Evolutionary conservation across 2,888 invertebrate species (phyloP).

Genomic region (Cabera pusaria): DNA sequence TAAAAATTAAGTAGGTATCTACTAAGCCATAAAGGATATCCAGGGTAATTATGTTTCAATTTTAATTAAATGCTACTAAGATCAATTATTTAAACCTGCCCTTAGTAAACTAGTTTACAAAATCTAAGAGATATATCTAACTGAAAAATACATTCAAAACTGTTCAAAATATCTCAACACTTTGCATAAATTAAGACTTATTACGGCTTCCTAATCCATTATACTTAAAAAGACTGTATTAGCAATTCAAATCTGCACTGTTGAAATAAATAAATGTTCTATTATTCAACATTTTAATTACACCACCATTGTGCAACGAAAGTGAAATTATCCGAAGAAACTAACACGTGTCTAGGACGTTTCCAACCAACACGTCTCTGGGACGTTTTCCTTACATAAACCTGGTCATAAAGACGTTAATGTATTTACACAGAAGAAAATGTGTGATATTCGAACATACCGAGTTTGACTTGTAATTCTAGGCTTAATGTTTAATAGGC

Average conservation of each 20-base stretch:
- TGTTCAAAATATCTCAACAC: no score
- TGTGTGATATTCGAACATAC: slow-evolving; percentile 12
- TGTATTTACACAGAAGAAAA: slow-evolving; percentile 24
- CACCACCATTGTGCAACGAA: slow-evolving; percentile 27
- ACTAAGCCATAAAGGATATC: no score
- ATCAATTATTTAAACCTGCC: no score
- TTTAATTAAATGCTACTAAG: no score
- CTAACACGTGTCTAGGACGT: slow-evolving; percentile 25
- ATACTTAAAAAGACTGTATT: no score
- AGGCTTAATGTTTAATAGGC: no score
- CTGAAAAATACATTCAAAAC: no score
- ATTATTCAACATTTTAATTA: slow-evolving; percentile 22
- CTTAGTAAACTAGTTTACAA: no score
- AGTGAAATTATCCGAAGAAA: slow-evolving; percentile 34
- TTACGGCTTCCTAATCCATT: no score
- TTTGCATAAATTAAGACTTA: neutral
- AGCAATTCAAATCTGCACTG: neutral
- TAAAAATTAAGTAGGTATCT: no score
- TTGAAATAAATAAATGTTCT: slow-evolving; percentile 7
- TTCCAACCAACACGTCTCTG: slow-evolving; percentile 25
- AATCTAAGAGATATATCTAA: no score
- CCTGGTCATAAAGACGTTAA: slow-evolving; percentile 27
- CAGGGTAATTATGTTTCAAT: no score
- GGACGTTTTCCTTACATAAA: slow-evolving; percentile 35
- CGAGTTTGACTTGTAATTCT: slow-evolving; percentile 5